phyloP scores from a whole-genome alignment of 1,140 invertebrate species.

The Pseudomyrmex flavicornis region DNA sequence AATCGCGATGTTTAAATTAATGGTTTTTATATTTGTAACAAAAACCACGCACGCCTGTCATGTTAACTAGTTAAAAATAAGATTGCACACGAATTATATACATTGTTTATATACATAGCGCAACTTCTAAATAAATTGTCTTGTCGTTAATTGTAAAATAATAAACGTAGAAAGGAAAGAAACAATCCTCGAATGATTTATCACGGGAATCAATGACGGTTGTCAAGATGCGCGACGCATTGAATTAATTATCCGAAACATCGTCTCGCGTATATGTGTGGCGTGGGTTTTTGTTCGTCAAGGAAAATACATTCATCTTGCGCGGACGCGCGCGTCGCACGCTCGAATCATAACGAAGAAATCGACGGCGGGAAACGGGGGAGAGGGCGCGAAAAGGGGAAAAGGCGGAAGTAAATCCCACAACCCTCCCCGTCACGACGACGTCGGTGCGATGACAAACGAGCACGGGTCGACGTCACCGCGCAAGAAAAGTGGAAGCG shows the following conservation, averaged over 20 bases:
- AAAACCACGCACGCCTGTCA: background rate
- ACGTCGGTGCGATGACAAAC: slow-evolving; percentile 84
- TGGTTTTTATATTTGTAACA: background rate
- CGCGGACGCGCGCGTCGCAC: slow-evolving; percentile 71
- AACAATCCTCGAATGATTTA: slow-evolving; percentile 36
- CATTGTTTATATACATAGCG: background rate
- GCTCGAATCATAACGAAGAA: slow-evolving; percentile 61
- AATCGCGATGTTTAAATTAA: background rate
- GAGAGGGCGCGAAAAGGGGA: slow-evolving; percentile 72
- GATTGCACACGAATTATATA: background rate
- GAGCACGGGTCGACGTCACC: slow-evolving; percentile 79
- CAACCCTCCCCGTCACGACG: slow-evolving; percentile 79
- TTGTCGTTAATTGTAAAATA: background rate
- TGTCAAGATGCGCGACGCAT: slow-evolving; percentile 48
- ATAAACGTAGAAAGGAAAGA: background rate
- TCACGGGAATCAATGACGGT: slow-evolving; percentile 40
- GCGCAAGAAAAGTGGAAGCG: slow-evolving; percentile 79
- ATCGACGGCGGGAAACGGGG: slow-evolving; percentile 58
- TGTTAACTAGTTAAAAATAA: background rate
- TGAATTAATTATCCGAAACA: slow-evolving; percentile 46
- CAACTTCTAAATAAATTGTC: background rate
- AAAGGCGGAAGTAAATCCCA: slow-evolving; percentile 84
- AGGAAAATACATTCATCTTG: slow-evolving; percentile 59
- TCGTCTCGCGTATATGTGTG: background rate
- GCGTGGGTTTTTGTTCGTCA: background rate